phyloP scores from a whole-genome alignment of 2,797 vertebrate genomes.

The Notamacropus eugenii region DNA sequence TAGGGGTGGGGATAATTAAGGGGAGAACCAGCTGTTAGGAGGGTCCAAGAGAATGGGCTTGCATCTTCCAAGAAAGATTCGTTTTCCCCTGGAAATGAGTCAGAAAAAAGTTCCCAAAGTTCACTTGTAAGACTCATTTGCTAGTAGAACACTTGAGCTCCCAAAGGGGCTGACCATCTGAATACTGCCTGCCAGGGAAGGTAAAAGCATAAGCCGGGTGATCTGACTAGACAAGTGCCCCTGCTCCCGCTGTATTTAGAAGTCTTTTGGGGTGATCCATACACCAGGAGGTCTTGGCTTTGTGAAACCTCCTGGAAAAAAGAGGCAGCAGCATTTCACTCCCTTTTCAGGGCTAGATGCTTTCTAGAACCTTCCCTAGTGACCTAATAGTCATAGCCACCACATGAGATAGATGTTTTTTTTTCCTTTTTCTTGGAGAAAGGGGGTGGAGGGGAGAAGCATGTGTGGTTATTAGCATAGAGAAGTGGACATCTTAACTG shows the following conservation, averaged over 20 bases:
- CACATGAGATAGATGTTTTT: background rate
- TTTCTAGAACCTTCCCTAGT: constrained; percentile 61
- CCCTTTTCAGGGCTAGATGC: constrained; percentile 54
- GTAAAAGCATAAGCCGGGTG: constrained; percentile 26
- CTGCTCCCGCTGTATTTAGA: constrained; percentile 20
- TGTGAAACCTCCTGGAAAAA: constrained; percentile 52
- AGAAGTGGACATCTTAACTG: background rate
- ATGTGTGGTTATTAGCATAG: constrained; percentile 30
- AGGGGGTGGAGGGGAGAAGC: background rate
- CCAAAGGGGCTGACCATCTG: background rate
- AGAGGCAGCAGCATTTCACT: background rate
- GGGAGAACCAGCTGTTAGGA: background rate
- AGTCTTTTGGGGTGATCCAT: constrained; percentile 8
- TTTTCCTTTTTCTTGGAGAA: constrained; percentile 11
- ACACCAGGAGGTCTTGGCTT: background rate
- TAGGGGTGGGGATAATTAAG: background rate
- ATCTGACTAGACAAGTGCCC: background rate
- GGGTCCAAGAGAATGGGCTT: background rate
- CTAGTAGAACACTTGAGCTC: constrained; percentile 6
- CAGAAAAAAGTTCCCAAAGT: constrained; percentile 31
- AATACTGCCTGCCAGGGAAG: background rate
- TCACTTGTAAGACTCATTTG: constrained; percentile 48
- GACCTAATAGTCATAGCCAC: constrained; percentile 14
- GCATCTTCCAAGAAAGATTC: background rate
- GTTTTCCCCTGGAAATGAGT: constrained; percentile 30